Conservation (phyloP, 2,797 vertebrate species). For the Crocidura indochinensis region DNA sequence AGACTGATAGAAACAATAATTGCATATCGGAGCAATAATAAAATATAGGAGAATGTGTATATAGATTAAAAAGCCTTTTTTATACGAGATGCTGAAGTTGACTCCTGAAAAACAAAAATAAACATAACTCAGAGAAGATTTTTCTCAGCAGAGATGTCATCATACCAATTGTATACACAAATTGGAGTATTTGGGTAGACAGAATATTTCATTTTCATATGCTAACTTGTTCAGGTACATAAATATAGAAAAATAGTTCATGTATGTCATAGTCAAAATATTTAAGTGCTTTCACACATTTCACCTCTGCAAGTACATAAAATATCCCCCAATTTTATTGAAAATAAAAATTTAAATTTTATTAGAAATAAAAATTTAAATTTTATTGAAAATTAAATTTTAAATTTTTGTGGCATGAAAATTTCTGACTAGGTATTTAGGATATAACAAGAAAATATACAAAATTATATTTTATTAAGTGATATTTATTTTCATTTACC, state of each 20-base stretch:
- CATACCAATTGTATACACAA: not conserved
- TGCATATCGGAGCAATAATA: not conserved
- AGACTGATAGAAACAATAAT: not conserved
- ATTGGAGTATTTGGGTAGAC: not conserved
- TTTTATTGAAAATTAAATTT: no score
- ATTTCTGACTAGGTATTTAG: constrained; percentile 2
- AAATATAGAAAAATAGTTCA: not conserved
- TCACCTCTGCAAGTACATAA: not conserved
- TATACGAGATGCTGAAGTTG: not conserved
- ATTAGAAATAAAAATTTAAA: no score
- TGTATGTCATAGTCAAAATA: not conserved
- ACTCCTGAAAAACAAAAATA: not conserved
- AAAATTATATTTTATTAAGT: not conserved
- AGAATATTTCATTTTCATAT: constrained; percentile 9
- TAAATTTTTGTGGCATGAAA: not conserved
- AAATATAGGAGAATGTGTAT: not conserved
- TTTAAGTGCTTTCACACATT: not conserved
- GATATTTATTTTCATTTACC: not conserved
- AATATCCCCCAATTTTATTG: not conserved
- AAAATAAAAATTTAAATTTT: no score
- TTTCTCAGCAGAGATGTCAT: not conserved
- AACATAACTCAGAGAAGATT: not conserved
- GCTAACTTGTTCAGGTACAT: not conserved
- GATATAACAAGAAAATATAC: not conserved
- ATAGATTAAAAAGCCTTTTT: not conserved